Evolutionary conservation across 2,888 invertebrate species (phyloP), one percentile per base, ranked within the genome.

Genomic region (Lissonota sp.): DNA sequence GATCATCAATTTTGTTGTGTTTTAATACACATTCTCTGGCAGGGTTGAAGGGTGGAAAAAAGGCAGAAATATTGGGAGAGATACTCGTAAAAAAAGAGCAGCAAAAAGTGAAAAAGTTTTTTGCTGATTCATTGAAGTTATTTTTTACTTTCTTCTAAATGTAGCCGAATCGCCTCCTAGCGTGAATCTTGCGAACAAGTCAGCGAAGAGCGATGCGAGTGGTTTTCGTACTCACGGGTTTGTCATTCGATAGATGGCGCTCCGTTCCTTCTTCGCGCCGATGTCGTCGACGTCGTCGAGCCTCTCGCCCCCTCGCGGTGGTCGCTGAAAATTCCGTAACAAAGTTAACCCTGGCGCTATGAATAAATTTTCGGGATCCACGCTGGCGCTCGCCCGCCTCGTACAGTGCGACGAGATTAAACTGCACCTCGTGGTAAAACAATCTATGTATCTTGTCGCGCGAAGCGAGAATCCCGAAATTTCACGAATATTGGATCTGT

Each of bases 341-440:
- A 88, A 87, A 88, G 89, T 92, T 91, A 91, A 86, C 87, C 85
- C 86, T 40, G 55, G 79, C 85, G 88, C 90, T 90, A 91, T 92
- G 91, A 91, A 92, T 91, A 91, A 91, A 92, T 91, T 92, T 91
- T 85, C 84, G 84, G 82, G 84, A 85, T 26, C 26, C 26, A 26
- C 26, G 26, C 3, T 26, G 86, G 85, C 86, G 85, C 84, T 44
- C 8, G 39, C n/a, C 14, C 37, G 55, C 26, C 42, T 62, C 26
- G 26, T 26, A 60, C 55, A 78, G 76, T 87, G 88, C 26, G 26
- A 26, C 26, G 3, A 88, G 87, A 90, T 91, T 90, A 90, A 86
- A 87, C 82, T 85, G 83, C 76, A 74, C 49, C 80, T 58, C 73
- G 63, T 26, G 70, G 62, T 70, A 53, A 55, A 74, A 78, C 55